Conservation (phyloP, 2,113 vertebrate species). For the Connochaetes taurinus region DNA sequence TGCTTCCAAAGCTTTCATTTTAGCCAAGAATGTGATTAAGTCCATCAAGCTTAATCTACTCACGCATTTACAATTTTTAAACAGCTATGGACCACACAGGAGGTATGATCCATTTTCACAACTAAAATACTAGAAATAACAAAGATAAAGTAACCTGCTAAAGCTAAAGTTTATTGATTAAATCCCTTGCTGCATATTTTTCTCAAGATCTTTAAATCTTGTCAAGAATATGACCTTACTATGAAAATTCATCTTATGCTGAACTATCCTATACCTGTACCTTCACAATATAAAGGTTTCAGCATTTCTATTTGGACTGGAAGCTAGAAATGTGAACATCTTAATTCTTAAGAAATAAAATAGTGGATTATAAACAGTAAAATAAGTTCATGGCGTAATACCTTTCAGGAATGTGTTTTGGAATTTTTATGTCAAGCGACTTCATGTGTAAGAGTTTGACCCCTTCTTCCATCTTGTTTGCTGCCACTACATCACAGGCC, state of each 20-base stretch:
- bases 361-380: background rate
- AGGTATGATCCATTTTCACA: background rate
- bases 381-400: slow-evolving; percentile 59
- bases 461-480: slow-evolving; percentile 88
- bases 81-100: background rate
- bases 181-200: background rate
- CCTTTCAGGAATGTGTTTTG: slow-evolving; percentile 93
- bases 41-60: background rate
- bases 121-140: background rate
- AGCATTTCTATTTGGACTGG: background rate
- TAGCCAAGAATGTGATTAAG: background rate
- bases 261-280: background rate
- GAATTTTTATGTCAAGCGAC: slow-evolving; percentile 93
- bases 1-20: background rate
- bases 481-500: slow-evolving; percentile 90
- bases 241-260: slow-evolving; percentile 3
- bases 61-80: background rate
- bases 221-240: background rate
- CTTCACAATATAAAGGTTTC: background rate
- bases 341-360: background rate
- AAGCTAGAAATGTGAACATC: background rate
- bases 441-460: slow-evolving; percentile 94
- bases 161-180: background rate
- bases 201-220: background rate
- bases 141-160: slow-evolving; percentile 1